Evolutionary conservation across 2,888 invertebrate species (phyloP).

Genomic region (Lycia hirtaria): DNA sequence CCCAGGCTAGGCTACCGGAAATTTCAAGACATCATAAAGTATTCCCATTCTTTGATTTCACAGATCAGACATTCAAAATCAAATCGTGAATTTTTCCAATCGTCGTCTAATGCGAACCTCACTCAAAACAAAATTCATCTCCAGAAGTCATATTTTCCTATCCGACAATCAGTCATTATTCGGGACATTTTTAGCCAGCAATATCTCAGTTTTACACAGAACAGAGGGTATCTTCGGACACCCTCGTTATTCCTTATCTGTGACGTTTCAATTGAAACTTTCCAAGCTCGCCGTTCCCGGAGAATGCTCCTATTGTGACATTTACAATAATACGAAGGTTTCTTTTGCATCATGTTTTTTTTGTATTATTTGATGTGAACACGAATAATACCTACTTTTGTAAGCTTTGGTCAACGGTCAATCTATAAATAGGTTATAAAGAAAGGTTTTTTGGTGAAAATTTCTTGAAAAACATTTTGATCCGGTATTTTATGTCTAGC

Average conservation of each 20-base stretch:
- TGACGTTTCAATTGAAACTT: slow-evolving; percentile 63
- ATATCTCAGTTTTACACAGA: slow-evolving; percentile 25
- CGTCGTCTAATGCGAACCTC: not conserved
- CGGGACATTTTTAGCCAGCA: slow-evolving; percentile 29
- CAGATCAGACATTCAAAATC: no score
- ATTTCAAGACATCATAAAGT: no score
- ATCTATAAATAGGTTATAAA: no score
- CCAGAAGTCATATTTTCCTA: slow-evolving; percentile 18
- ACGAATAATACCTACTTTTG: not conserved
- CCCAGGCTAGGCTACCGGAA: no score
- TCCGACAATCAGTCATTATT: slow-evolving; percentile 36
- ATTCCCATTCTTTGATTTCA: no score
- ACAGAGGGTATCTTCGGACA: slow-evolving; percentile 25
- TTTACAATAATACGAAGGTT: slow-evolving; percentile 10
- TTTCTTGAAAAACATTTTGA: no score
- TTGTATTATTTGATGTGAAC: not conserved
- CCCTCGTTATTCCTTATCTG: slow-evolving; percentile 54
- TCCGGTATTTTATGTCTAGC: no score
- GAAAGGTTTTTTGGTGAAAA: no score
- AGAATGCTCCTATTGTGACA: slow-evolving; percentile 24
- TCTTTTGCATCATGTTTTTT: slow-evolving; percentile 17
- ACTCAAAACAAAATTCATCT: slow-evolving; percentile 12
- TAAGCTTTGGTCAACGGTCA: not conserved
- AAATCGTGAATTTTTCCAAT: not conserved
- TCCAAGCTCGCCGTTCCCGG: slow-evolving; percentile 42